These are phyloP conservation scores for Drepana falcataria DNA, from an alignment of 2,888 invertebrate species.

Conservation along the genomic window DNA sequence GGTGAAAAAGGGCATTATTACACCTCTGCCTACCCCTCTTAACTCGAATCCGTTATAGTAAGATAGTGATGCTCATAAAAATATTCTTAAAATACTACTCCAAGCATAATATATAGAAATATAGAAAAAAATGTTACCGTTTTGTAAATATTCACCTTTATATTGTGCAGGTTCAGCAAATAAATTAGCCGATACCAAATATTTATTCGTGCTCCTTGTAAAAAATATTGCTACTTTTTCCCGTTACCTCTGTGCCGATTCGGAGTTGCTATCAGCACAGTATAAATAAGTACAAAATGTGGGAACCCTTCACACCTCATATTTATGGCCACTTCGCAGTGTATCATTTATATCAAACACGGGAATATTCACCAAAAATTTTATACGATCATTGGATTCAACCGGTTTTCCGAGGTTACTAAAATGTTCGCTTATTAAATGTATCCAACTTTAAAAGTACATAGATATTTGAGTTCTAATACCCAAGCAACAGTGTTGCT, in stretches of 20 bases:
- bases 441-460: slow-evolving; percentile 12
- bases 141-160: neutral
- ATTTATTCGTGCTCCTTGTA: neutral
- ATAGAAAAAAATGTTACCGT: neutral
- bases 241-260: neutral
- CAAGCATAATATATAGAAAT: neutral
- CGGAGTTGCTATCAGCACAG: neutral
- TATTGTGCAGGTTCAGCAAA: neutral
- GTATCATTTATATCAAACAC: slow-evolving; percentile 35
- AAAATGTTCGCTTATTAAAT: slow-evolving; percentile 21
- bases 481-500: slow-evolving; percentile 13
- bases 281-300: slow-evolving; percentile 19
- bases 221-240: slow-evolving; percentile 1
- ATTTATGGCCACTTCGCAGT: slow-evolving; percentile 37
- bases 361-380: slow-evolving; percentile 34
- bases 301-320: slow-evolving; percentile 31
- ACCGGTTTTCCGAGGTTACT: slow-evolving; percentile 33
- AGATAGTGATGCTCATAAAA: no score
- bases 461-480: slow-evolving; percentile 12
- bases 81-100: no score
- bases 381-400: slow-evolving; percentile 39
- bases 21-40: no score
- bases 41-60: no score
- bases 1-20: no score
- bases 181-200: neutral